These are phyloP conservation scores for Peromyscus aztecus DNA, from an alignment of 2,797 vertebrate genomes.

Conservation along the genomic window DNA sequence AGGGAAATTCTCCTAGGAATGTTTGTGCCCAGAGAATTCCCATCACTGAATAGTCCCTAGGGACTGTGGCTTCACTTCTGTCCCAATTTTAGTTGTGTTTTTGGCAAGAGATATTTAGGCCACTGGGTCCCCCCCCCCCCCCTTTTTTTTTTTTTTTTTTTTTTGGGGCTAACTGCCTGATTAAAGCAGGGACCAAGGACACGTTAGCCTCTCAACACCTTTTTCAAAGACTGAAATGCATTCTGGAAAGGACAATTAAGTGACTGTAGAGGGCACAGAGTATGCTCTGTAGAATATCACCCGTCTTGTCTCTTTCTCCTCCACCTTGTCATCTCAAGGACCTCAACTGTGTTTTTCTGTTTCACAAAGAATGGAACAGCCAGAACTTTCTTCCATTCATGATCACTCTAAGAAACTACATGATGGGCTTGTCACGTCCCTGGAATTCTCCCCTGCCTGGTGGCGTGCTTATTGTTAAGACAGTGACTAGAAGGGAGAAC, in stretches of 20 bases:
- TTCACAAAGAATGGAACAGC: not conserved
- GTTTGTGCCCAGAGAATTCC: slow-evolving; percentile 52
- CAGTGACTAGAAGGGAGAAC: not conserved
- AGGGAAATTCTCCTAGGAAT: slow-evolving; percentile 55
- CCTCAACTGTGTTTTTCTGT: not conserved
- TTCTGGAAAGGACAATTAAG: not conserved
- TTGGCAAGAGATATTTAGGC: slow-evolving; percentile 61
- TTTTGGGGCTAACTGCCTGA: slow-evolving; percentile 72
- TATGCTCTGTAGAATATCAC: not conserved
- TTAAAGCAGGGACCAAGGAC: slow-evolving; percentile 65
- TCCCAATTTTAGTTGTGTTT: slow-evolving; percentile 67
- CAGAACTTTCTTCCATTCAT: not conserved
- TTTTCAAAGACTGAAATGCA: slow-evolving; percentile 46
- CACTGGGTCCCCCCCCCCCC: not conserved
- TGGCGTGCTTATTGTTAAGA: not conserved
- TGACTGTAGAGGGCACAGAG: not conserved
- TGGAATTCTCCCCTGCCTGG: not conserved
- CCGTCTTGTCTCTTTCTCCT: not conserved
- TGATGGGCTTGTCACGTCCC: rapidly evolving
- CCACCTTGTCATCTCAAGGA: not conserved
- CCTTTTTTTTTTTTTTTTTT: slow-evolving; percentile 58
- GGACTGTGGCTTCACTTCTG: slow-evolving; percentile 54
- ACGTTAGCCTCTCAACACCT: slow-evolving; percentile 1
- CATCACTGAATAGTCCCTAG: not conserved
- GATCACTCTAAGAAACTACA: not conserved